These are phyloP conservation scores for Odontamblyopus rebecca DNA, from an alignment of 2,797 vertebrate species.

Conservation along the genomic window DNA sequence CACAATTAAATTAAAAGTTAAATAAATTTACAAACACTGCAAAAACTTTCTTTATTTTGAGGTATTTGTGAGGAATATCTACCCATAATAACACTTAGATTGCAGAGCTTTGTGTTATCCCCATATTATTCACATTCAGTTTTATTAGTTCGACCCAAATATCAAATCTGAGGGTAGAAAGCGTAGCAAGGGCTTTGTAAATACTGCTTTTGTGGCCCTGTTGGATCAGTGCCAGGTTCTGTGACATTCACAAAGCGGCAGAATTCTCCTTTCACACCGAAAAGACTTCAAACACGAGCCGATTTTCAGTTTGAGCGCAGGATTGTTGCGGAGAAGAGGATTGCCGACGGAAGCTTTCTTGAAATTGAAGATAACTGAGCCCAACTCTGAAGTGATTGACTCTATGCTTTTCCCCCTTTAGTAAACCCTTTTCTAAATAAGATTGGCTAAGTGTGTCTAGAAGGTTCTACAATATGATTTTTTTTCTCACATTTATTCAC, in stretches of 20 bases:
- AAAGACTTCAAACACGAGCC: slow-evolving; percentile 51
- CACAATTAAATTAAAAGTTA: too few species aligned
- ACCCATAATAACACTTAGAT: too few species aligned
- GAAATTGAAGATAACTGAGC: slow-evolving; percentile 19
- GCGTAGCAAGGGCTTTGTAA: slow-evolving; percentile 16
- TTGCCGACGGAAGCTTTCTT: slow-evolving; percentile 26
- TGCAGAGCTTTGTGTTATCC: too few species aligned
- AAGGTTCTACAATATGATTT: too few species aligned
- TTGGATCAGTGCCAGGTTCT: slow-evolving; percentile 38
- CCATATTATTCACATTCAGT: not conserved
- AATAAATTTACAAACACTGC: too few species aligned
- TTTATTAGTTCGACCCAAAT: not conserved
- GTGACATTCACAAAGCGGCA: slow-evolving; percentile 33
- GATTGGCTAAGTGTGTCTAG: not conserved
- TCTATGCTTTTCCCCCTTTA: not conserved
- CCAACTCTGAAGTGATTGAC: slow-evolving; percentile 10
- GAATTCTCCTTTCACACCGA: slow-evolving; percentile 39
- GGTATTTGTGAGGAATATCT: too few species aligned
- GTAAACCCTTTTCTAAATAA: not conserved
- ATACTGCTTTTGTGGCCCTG: slow-evolving; percentile 17
- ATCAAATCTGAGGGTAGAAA: slow-evolving; percentile 9
- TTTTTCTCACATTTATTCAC: too few species aligned
- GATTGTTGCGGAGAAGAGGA: slow-evolving; percentile 31
- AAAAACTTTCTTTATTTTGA: too few species aligned
- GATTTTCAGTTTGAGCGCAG: slow-evolving; percentile 41